Evolutionary conservation across 2,797 vertebrate genomes (phyloP).

Genomic region (Spinibarbus caldwelli): DNA sequence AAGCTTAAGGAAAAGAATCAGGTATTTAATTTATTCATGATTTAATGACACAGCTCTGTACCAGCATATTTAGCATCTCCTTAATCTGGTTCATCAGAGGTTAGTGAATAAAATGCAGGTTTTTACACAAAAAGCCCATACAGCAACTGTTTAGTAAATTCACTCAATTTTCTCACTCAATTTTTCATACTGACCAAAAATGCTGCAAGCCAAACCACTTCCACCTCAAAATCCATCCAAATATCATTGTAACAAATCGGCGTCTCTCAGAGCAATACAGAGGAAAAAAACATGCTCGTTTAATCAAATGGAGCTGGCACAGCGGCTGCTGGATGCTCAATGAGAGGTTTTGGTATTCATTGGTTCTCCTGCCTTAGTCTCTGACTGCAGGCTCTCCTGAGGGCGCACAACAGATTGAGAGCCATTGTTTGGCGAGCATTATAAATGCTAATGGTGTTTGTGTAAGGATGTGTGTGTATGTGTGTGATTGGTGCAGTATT

Average conservation of each 20-base stretch:
- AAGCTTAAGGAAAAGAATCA: not conserved
- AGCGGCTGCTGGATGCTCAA: conserved; percentile 8
- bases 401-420: conserved; percentile 51
- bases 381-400: conserved; percentile 30
- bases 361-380: conserved; percentile 18
- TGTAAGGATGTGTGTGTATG: conserved; percentile 19
- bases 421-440: conserved; percentile 51
- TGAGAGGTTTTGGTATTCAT: conserved; percentile 45
- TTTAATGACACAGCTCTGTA: not conserved
- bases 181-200: not conserved
- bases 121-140: not conserved
- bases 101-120: not conserved
- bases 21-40: not conserved
- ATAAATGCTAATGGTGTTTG: conserved; percentile 55
- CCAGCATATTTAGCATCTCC: not conserved
- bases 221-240: not conserved
- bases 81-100: not conserved
- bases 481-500: conserved; percentile 16
- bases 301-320: conserved; percentile 32
- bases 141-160: not conserved
- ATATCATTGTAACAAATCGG: not conserved
- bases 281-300: not conserved
- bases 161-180: not conserved
- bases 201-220: not conserved
- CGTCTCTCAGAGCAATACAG: not conserved